Conservation (phyloP, 2,797 vertebrate genomes). For the Platalea minor region DNA sequence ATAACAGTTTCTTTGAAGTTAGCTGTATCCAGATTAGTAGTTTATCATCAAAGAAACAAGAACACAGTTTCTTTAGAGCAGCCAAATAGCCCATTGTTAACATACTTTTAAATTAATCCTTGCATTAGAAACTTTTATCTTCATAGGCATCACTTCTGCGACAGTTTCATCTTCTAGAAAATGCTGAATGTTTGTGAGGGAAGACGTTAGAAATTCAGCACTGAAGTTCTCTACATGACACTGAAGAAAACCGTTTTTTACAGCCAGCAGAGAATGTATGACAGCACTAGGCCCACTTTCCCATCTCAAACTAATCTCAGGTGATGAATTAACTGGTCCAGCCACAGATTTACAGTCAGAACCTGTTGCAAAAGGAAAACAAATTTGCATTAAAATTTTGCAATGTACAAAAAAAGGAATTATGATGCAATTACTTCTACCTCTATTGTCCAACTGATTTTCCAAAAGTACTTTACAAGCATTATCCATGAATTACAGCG, state of each 20-base stretch:
- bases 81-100: constrained; percentile 31
- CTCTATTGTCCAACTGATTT: neutral
- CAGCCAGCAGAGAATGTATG: constrained; percentile 86
- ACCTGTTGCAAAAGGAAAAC: constrained; percentile 68
- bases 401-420: neutral
- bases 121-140: constrained; percentile 89
- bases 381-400: constrained; percentile 13
- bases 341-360: constrained; percentile 69
- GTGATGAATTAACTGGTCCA: constrained; percentile 70
- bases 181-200: constrained; percentile 88
- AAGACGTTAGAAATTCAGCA: constrained; percentile 90
- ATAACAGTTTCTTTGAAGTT: constrained; percentile 27
- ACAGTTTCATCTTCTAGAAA: constrained; percentile 92
- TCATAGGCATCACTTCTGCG: constrained; percentile 93
- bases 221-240: constrained; percentile 88
- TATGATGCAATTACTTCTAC: neutral
- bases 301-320: constrained; percentile 88
- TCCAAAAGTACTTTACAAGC: neutral
- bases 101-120: constrained; percentile 90
- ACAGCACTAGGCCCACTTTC: constrained; percentile 88
- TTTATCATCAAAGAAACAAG: constrained; percentile 39
- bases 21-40: neutral
- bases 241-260: constrained; percentile 93
- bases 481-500: neutral
- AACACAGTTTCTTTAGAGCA: neutral